phyloP scores from a whole-genome alignment of 2,888 invertebrate species.

The Drepanosiphum platanoidis region DNA sequence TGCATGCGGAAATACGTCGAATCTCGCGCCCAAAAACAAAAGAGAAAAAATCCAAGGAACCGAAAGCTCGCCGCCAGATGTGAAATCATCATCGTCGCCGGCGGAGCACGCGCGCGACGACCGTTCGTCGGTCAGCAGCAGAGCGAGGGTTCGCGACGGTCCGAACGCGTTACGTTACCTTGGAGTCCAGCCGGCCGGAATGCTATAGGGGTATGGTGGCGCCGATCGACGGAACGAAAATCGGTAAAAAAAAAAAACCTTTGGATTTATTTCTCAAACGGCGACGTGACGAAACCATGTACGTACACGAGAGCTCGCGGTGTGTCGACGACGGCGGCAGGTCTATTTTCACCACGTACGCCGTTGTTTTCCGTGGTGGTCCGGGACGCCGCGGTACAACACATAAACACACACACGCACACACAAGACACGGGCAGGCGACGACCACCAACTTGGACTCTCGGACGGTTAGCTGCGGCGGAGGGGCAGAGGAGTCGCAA shows the following conservation, averaged over 20 bases:
- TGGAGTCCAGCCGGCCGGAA: background rate
- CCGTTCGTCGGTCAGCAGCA: background rate
- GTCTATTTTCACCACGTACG: background rate
- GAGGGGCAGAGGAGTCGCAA: constrained; percentile 24
- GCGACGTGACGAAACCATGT: background rate
- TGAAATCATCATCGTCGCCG: background rate
- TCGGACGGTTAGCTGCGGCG: background rate
- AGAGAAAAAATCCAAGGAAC: background rate
- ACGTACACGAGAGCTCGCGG: no score
- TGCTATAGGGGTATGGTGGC: background rate
- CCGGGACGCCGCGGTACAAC: constrained; percentile 9
- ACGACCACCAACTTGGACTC: constrained; percentile 51
- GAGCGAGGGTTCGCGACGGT: background rate
- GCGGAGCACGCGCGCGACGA: background rate
- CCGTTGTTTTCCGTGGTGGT: no score
- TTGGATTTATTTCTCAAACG: no score
- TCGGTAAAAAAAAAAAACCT: background rate
- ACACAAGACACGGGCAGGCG: background rate
- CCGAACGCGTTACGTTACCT: constrained; percentile 45
- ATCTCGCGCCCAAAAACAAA: constrained; percentile 14
- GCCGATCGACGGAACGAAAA: background rate
- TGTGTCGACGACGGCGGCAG: no score
- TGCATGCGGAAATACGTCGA: constrained; percentile 7
- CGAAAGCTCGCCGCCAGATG: background rate
- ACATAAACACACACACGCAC: no score